Conservation (phyloP, 2,797 vertebrate species). For the Paedocypris micromegethes region DNA sequence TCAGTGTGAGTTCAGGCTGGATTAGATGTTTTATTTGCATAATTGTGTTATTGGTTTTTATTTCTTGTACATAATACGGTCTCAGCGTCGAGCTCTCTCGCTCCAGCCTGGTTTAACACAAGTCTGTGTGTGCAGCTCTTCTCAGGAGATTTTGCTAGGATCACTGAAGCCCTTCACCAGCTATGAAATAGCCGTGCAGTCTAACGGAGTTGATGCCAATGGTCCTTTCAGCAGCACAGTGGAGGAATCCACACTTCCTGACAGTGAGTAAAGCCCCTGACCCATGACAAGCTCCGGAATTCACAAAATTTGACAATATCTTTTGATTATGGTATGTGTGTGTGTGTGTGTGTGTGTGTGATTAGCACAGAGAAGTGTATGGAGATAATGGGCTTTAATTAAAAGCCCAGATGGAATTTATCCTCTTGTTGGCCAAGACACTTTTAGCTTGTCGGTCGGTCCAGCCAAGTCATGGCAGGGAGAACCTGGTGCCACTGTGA, state of each 20-base stretch:
- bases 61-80: too few species aligned
- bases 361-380: slow-evolving; percentile 39
- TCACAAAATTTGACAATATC: too few species aligned
- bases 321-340: background rate
- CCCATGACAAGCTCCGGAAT: background rate
- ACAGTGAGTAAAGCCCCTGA: slow-evolving; percentile 74
- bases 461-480: slow-evolving; percentile 43
- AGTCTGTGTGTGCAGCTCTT: slow-evolving; percentile 65
- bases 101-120: too few species aligned
- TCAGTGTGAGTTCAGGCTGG: too few species aligned
- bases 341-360: slow-evolving; percentile 23
- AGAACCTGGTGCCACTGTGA: slow-evolving; percentile 33
- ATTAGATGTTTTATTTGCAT: too few species aligned
- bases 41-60: too few species aligned
- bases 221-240: slow-evolving; percentile 88
- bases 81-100: too few species aligned
- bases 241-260: slow-evolving; percentile 84
- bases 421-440: slow-evolving; percentile 41
- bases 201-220: slow-evolving; percentile 76
- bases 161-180: slow-evolving; percentile 90
- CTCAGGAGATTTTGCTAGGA: slow-evolving; percentile 85
- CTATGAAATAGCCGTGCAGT: slow-evolving; percentile 95
- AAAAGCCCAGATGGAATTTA: slow-evolving; percentile 54
- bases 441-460: slow-evolving; percentile 39
- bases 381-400: slow-evolving; percentile 55